Evolutionary conservation across 2,888 invertebrate genomes (phyloP), one percentile per base, ranked within the genome.

Genomic region (Tachina lurida): DNA sequence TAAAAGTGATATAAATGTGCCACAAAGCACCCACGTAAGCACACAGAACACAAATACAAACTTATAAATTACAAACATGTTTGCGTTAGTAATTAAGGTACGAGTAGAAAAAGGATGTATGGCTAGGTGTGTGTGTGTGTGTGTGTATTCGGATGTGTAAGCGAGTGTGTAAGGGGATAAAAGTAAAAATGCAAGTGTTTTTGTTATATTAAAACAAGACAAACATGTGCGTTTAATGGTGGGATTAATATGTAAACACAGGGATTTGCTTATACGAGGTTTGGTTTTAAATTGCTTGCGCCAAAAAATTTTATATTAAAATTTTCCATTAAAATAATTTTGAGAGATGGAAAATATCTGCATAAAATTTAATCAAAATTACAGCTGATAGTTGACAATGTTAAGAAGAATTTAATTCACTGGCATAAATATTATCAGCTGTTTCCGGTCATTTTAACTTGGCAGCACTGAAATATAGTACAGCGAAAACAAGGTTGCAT

Each of bases 1-100:
- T 80, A 56, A 76, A 86, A 83, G 79, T 76, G 79, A 86, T 83
- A 83, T 86, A 82, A 86, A 83, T 84, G 68, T 52, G 60, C 54
- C 43, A 52, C 56, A 58, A 31, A 41, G 39, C 67, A 63, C 17
- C 63, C 52, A 9, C 10, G 12, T 17, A 31, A 56, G 15, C n/a
- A 39, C 17, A 74, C 67, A 81, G 65, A 65, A 41, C 54, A 47
- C 52, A 54, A 15, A 15, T 41, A 52, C n/a, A 73, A 58, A 56
- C 65, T 74, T 39, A 52, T 19, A 52, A 8, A 22, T 2, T 22
- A 49, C 17, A 10, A 13, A 74, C 43, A 56, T 52, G 47, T 70
- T 56, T 63, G 54, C 41, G n/a, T 54, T 39, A 8, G 49, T 63
- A 54, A 54, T 39, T 63, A 5, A 22, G 15, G 19, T 31, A 31